These are phyloP conservation scores for Rhinophrynus dorsalis DNA, from an alignment of 2,797 vertebrate genomes.

Conservation along the genomic window DNA sequence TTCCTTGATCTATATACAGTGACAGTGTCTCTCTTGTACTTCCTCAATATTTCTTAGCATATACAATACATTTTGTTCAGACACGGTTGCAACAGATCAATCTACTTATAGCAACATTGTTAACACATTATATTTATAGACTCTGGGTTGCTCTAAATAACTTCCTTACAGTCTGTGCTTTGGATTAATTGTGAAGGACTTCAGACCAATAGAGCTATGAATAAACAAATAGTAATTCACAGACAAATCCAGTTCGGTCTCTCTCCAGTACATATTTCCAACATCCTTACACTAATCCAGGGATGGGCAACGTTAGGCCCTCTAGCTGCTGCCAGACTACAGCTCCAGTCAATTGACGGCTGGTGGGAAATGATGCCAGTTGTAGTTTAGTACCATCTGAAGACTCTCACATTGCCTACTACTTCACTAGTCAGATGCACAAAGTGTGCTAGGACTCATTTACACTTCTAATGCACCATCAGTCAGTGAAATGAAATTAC, in stretches of 20 bases:
- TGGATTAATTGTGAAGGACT: conserved; percentile 1
- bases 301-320: too few relatives aligned
- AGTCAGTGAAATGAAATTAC: too few relatives aligned
- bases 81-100: background rate
- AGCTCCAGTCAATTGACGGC: too few relatives aligned
- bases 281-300: too few relatives aligned
- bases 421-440: conserved; percentile 5
- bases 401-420: too few relatives aligned
- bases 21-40: too few relatives aligned
- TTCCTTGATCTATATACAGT: too few relatives aligned
- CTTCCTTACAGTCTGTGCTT: conserved; percentile 11
- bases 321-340: too few relatives aligned
- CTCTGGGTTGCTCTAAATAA: conserved; percentile 25
- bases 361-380: too few relatives aligned
- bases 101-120: conserved; percentile 27
- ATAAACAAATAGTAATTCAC: conserved; percentile 12
- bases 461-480: background rate
- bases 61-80: background rate
- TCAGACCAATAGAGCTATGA: background rate
- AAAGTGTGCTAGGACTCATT: background rate
- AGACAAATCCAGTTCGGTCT: background rate
- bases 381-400: too few relatives aligned
- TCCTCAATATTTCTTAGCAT: too few relatives aligned
- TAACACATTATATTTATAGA: conserved; percentile 44
- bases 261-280: background rate